Evolutionary conservation across 1,140 invertebrate species (phyloP).

Genomic region (Penaeus japonicus): DNA sequence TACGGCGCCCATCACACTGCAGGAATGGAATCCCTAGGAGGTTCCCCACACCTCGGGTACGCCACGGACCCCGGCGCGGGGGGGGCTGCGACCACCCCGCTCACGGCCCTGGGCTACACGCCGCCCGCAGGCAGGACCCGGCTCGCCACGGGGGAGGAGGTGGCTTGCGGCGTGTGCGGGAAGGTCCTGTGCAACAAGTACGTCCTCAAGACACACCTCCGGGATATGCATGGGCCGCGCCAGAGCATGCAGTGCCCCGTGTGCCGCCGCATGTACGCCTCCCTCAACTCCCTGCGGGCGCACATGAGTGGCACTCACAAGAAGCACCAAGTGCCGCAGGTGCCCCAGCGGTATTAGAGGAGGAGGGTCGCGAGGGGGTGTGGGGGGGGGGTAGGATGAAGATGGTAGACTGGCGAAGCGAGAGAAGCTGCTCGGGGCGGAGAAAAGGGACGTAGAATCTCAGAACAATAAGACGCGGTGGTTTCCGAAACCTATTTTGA

Average conservation of each 20-base stretch:
- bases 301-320: slow-evolving; percentile 87
- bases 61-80: not conserved
- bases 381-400: too few species aligned
- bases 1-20: not conserved
- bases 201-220: slow-evolving; percentile 83
- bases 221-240: slow-evolving; percentile 86
- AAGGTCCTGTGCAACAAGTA: slow-evolving; percentile 67
- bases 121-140: slow-evolving; percentile 13
- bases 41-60: not conserved
- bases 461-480: too few species aligned
- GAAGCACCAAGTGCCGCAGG: slow-evolving; percentile 74
- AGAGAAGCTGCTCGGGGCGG: too few species aligned
- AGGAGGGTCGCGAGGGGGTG: not conserved
- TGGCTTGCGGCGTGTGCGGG: slow-evolving; percentile 44
- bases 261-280: slow-evolving; percentile 86
- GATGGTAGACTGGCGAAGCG: too few species aligned
- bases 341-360: slow-evolving; percentile 75
- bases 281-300: slow-evolving; percentile 84
- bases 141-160: slow-evolving; percentile 42
- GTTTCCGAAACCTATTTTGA: too few species aligned
- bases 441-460: too few species aligned
- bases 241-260: slow-evolving; percentile 87
- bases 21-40: not conserved
- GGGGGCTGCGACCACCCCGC: not conserved
- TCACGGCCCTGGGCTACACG: slow-evolving; percentile 10